Evolutionary conservation across 2,113 vertebrate species (phyloP).

Genomic region (Microcebus ravelobensis): DNA sequence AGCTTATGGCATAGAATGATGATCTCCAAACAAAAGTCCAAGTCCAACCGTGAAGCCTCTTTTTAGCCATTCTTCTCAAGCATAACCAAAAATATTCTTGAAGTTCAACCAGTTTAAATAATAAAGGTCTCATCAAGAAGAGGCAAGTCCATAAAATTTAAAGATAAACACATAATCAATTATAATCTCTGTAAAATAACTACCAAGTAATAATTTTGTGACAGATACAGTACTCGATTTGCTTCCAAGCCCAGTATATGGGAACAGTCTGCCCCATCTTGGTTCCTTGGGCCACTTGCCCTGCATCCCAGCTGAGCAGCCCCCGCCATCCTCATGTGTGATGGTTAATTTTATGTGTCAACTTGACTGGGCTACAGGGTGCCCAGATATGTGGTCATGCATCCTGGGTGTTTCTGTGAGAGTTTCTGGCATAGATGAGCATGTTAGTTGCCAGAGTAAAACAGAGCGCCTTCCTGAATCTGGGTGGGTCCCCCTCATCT

Average conservation of each 20-base stretch:
- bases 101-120: neutral
- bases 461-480: neutral
- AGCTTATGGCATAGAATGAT: neutral
- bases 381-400: neutral
- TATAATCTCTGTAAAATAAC: neutral
- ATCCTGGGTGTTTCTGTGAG: neutral
- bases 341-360: neutral
- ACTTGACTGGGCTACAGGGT: neutral
- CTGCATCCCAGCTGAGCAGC: neutral
- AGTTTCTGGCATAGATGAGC: neutral
- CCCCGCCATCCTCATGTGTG: neutral
- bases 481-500: neutral
- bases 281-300: neutral
- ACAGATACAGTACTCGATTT: fast-evolving
- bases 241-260: fast-evolving
- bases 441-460: neutral
- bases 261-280: neutral
- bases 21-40: neutral
- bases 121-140: neutral
- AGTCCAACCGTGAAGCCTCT: neutral
- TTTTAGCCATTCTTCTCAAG: neutral
- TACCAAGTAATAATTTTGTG: neutral
- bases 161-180: neutral
- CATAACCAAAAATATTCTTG: neutral
- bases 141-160: neutral